Percentiles rank a stretch among this genome's conserved stretches.
Evolutionary conservation across 1,140 invertebrate genomes (phyloP).

Genomic region (Helicoverpa armigera): DNA sequence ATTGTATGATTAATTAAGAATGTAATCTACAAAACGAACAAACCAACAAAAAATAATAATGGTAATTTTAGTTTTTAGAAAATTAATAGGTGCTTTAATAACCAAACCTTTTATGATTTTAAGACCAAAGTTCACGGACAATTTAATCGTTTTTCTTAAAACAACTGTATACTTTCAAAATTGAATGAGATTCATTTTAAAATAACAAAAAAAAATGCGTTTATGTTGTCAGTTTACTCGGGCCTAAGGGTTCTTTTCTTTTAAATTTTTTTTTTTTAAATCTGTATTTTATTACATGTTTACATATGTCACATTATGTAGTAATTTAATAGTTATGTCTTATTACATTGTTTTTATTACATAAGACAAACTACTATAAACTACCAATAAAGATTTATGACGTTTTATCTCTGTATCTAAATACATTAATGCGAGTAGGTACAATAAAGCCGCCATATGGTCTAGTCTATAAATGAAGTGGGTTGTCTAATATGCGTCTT

Average conservation of each 20-base stretch:
- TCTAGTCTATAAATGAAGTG: conserved; percentile 18
- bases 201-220: too few species aligned
- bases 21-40: background rate
- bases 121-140: too few species aligned
- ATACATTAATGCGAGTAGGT: background rate
- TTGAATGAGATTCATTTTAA: too few species aligned
- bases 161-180: too few species aligned
- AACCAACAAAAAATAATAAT: background rate
- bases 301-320: background rate
- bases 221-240: too few species aligned
- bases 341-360: background rate
- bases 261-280: too few species aligned
- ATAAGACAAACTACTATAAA: background rate
- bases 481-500: conserved; percentile 1
- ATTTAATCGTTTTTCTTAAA: too few species aligned
- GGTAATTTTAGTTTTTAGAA: background rate
- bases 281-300: too few species aligned
- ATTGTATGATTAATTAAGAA: conserved; percentile 22
- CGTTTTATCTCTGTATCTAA: background rate
- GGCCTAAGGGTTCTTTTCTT: too few species aligned
- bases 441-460: conserved; percentile 6
- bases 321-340: background rate
- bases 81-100: too few species aligned
- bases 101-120: too few species aligned
- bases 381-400: background rate